phyloP scores from a whole-genome alignment of 2,797 vertebrate species.

The Lepus townsendii region DNA sequence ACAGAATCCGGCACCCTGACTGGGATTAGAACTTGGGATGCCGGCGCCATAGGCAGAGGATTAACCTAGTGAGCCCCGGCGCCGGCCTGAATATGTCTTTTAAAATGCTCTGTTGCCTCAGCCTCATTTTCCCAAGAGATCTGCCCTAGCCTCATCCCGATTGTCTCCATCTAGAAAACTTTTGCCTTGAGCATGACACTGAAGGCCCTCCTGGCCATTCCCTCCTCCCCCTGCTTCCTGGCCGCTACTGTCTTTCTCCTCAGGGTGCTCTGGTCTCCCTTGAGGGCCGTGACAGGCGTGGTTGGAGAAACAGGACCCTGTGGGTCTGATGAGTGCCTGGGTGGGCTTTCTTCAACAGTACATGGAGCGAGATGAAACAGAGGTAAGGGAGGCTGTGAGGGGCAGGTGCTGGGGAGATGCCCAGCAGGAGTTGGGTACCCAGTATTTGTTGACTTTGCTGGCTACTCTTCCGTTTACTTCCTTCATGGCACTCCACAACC shows the following conservation, averaged over 20 bases:
- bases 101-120: not conserved
- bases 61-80: too few species aligned
- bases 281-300: not conserved
- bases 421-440: not conserved
- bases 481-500: conserved; percentile 54
- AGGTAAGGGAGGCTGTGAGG: not conserved
- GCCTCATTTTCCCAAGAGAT: not conserved
- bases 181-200: not conserved
- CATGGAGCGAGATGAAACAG: not conserved
- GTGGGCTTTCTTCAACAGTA: not conserved
- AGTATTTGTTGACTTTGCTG: conserved; percentile 54
- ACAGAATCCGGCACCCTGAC: too few species aligned
- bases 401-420: not conserved
- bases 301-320: not conserved
- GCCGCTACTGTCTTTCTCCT: not conserved
- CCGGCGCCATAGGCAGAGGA: too few species aligned
- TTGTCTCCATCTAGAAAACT: not conserved
- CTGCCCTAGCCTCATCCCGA: not conserved
- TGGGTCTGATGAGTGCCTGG: not conserved
- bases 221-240: not conserved
- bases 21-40: too few species aligned
- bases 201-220: not conserved
- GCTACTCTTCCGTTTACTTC: conserved; percentile 63
- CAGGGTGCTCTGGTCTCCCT: not conserved
- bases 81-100: not conserved